These are phyloP conservation scores for Anniella stebbinsi DNA, from an alignment of 2,797 vertebrate genomes.

Conservation along the genomic window DNA sequence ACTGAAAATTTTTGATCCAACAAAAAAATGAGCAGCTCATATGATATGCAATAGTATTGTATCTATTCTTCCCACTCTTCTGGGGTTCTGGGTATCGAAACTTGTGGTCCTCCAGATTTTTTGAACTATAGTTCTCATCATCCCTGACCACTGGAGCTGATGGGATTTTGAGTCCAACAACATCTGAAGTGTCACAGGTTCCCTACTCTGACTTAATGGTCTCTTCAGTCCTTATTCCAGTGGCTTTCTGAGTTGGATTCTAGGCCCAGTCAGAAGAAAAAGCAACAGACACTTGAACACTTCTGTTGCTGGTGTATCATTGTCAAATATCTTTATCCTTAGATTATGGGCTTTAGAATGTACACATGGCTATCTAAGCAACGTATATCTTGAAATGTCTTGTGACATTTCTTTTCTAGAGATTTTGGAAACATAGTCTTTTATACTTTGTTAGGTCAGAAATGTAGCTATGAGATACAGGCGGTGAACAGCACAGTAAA, in stretches of 20 bases:
- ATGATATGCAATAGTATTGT: background rate
- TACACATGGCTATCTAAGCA: background rate
- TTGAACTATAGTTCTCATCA: background rate
- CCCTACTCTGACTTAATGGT: no score
- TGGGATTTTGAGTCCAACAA: background rate
- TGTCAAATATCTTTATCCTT: background rate
- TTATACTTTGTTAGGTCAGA: no score
- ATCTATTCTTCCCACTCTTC: background rate
- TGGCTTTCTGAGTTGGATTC: background rate
- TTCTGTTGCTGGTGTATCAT: background rate
- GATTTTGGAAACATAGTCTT: background rate
- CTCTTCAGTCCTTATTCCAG: background rate
- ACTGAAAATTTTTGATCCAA: background rate
- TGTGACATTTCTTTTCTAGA: background rate
- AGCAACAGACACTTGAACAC: background rate
- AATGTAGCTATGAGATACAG: no score
- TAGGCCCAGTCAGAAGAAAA: background rate
- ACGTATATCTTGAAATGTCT: background rate
- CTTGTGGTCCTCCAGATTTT: background rate
- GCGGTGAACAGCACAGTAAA: no score
- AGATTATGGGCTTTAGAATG: background rate
- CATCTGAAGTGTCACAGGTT: background rate
- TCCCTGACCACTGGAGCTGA: background rate
- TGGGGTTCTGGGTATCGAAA: background rate
- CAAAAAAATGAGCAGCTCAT: background rate